A percentile compares a stretch with the other conserved stretches of the same genome.
phyloP scores from a whole-genome alignment of 2,888 invertebrate species.

The Oscheius sp. region DNA sequence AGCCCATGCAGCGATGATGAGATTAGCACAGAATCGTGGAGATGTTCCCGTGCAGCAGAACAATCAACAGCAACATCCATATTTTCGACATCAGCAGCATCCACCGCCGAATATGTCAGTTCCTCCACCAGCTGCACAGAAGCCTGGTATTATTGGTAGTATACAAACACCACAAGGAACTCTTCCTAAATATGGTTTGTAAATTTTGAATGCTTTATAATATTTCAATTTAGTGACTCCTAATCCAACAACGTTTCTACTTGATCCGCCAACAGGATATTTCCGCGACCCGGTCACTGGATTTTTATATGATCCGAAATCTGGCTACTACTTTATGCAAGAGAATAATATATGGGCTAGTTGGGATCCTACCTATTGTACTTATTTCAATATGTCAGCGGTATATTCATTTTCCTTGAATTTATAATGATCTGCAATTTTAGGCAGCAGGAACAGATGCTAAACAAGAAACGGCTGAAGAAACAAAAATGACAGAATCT shows the following conservation, averaged over 20 bases:
- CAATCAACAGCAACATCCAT: not conserved
- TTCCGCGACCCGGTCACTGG: slow-evolving; percentile 93
- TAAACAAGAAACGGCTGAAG: slow-evolving; percentile 14
- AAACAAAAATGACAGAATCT: slow-evolving; percentile 38
- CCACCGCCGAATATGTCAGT: not conserved
- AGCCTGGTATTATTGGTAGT: slow-evolving; percentile 47
- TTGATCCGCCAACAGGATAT: slow-evolving; percentile 93
- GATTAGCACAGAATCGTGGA: slow-evolving; percentile 37
- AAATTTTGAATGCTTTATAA: not conserved
- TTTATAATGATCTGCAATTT: slow-evolving; percentile 15
- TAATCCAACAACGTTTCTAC: slow-evolving; percentile 90
- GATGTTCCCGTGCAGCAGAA: not conserved
- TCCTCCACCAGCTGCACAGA: not conserved
- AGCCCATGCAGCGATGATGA: slow-evolving; percentile 50
- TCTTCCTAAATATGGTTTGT: slow-evolving; percentile 53
- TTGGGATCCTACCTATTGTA: slow-evolving; percentile 82
- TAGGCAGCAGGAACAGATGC: slow-evolving; percentile 1
- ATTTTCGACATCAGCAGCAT: not conserved
- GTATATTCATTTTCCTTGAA: slow-evolving; percentile 8
- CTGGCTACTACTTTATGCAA: slow-evolving; percentile 89
- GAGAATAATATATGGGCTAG: slow-evolving; percentile 91
- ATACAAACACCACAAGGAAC: slow-evolving; percentile 54
- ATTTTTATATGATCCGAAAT: slow-evolving; percentile 89
- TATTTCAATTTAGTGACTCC: slow-evolving; percentile 77
- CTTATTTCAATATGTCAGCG: slow-evolving; percentile 59